Base-by-base conservation (phyloP, 2,888 invertebrate species). In the Capitulum mitella region DNA sequence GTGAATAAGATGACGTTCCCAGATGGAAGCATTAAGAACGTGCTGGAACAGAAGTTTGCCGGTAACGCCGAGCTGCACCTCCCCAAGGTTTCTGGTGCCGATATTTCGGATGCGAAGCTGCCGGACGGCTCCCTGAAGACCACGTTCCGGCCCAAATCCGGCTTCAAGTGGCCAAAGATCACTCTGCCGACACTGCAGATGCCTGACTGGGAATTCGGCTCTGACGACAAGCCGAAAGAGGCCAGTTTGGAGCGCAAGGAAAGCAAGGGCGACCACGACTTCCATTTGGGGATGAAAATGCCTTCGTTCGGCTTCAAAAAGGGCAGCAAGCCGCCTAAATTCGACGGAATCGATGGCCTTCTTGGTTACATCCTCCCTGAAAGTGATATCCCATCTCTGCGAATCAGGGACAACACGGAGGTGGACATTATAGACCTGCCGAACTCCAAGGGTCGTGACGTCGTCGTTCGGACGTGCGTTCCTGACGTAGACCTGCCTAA, bases 371-470 rank as follows among this genome's bases (percentile, higher is more conserved):
- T 75, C 6, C 74, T 75, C 26, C 43, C 74, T 12, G 74, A 75
- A 26, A 8, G 37, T 1, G 74, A 75, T 2, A 8, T 75, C 6
- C 40, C 74, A 2, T 37, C 19, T 2, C 43, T 75, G 6, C 74
- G 74, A 12, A 75, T 75, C 19, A 40, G 74, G 2, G 74, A 75
- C 43, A 43, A 43, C 29, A 75, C 74, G 3, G 74, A 75, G 40
- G 74, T 75, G 22, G 74, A 75, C 26, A n/a, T 75, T 26, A 14
- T 75, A 26, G 74, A 75, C 26, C 26, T 40, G 10, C 74, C 74
- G 1, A 26, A 43, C 22, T 14, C 10, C 19, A n/a, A n/a, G 43
- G 26, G 40, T 6, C 37, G 74, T 26, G 43, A 75, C 0, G 43
- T 43, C 12, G 8, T 43, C n/a, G 74, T 75, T 14, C 37, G 26